Percentiles rank a stretch among this genome's conserved stretches.
These are phyloP conservation scores for Teleopsis dalmanni DNA, from an alignment of 1,140 invertebrate species.

Conservation along the genomic window DNA sequence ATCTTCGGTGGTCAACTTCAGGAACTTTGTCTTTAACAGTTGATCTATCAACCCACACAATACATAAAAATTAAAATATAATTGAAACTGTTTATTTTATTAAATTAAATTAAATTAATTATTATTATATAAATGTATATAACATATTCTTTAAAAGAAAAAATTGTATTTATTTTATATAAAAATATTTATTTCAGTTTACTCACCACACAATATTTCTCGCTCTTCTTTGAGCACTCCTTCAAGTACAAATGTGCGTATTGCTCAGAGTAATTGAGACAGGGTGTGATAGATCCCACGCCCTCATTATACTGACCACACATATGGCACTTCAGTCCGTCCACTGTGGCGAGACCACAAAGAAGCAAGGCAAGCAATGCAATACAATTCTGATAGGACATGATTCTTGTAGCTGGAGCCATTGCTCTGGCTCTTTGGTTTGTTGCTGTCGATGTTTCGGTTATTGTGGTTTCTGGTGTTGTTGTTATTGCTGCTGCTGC, in stretches of 20 bases:
- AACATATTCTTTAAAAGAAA: too few species aligned
- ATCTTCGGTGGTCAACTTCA: too few species aligned
- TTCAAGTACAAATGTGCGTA: slow-evolving; percentile 54
- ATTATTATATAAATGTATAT: too few species aligned
- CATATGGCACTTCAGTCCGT: slow-evolving; percentile 61
- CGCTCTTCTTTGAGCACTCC: slow-evolving; percentile 53
- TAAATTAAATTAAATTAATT: too few species aligned
- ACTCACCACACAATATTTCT: slow-evolving; percentile 68
- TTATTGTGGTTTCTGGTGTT: slow-evolving; percentile 3
- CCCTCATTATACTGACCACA: slow-evolving; percentile 75
- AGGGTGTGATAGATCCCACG: slow-evolving; percentile 71
- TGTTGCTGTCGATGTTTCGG: background rate
- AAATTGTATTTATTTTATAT: too few species aligned
- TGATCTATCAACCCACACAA: too few species aligned
- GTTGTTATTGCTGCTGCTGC: background rate
- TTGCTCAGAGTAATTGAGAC: slow-evolving; percentile 62
- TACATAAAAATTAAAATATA: too few species aligned
- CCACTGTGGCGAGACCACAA: slow-evolving; percentile 23
- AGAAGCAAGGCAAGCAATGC: slow-evolving; percentile 10
- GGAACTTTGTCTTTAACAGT: too few species aligned
- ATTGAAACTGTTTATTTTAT: too few species aligned
- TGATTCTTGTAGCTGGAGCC: background rate
- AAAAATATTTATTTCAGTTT: slow-evolving; percentile 1
- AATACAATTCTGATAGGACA: slow-evolving; percentile 14
- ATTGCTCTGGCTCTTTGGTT: background rate